These are phyloP conservation scores for Octopus sinensis DNA, from an alignment of 1,140 invertebrate species.

Conservation along the genomic window DNA sequence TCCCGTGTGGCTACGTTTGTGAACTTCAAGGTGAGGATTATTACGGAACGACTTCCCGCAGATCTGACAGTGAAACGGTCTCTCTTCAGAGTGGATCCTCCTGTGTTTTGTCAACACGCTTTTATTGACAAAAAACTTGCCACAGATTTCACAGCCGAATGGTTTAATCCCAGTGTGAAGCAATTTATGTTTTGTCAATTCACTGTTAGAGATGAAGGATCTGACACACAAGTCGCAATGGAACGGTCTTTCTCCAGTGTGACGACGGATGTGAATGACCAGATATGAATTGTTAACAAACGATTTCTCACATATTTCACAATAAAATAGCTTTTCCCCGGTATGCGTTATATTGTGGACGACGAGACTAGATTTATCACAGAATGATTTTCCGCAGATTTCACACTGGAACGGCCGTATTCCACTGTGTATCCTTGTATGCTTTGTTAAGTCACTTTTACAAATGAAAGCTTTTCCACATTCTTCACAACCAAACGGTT, in stretches of 20 bases:
- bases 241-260: constrained; percentile 40
- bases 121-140: constrained; percentile 76
- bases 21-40: no score
- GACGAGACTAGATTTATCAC: constrained; percentile 50
- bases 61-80: constrained; percentile 47
- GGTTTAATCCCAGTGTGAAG: constrained; percentile 91
- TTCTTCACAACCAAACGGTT: constrained; percentile 26
- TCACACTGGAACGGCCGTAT: not conserved
- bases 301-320: constrained; percentile 32
- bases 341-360: not conserved
- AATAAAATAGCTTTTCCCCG: constrained; percentile 25
- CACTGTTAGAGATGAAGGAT: constrained; percentile 29
- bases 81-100: constrained; percentile 65
- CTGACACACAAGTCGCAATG: constrained; percentile 41
- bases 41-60: no score
- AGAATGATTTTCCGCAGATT: constrained; percentile 18
- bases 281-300: constrained; percentile 23
- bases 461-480: constrained; percentile 22
- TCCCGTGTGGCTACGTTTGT: no score
- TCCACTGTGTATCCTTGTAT: not conserved
- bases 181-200: constrained; percentile 45
- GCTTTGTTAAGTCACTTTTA: not conserved
- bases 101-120: constrained; percentile 45
- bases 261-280: constrained; percentile 28
- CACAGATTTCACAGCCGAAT: constrained; percentile 94